Percentiles rank a stretch among this genome's conserved stretches.
Evolutionary conservation across 2,797 vertebrate species (phyloP).

Genomic region (Leuciscus waleckii): DNA sequence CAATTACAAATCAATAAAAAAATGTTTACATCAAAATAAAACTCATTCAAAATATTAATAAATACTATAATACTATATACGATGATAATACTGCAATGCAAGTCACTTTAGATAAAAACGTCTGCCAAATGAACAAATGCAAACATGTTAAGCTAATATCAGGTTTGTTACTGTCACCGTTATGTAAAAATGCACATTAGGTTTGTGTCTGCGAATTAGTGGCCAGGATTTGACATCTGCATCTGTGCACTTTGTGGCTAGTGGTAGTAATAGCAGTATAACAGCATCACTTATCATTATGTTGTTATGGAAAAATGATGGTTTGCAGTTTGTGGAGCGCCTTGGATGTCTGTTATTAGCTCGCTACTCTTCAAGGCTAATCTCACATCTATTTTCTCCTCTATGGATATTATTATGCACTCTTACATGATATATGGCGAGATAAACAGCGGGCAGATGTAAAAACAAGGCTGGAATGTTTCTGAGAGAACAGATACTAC

Average conservation of each 20-base stretch:
- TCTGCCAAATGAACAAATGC: not conserved
- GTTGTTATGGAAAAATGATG: not conserved
- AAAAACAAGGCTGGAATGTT: not conserved
- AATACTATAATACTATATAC: not conserved
- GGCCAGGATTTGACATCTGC: not conserved
- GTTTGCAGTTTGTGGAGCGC: not conserved
- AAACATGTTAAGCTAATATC: not conserved
- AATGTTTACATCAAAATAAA: not conserved
- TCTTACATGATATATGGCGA: slow-evolving; percentile 13
- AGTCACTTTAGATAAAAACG: not conserved
- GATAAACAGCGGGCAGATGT: slow-evolving; percentile 6
- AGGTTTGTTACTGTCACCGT: not conserved
- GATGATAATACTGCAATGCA: not conserved
- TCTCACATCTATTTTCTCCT: slow-evolving; percentile 39
- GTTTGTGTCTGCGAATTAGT: not conserved
- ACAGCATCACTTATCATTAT: not conserved
- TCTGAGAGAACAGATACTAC: slow-evolving; percentile 8
- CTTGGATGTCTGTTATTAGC: slow-evolving; percentile 25
- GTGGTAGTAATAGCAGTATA: not conserved
- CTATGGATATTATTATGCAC: slow-evolving; percentile 7
- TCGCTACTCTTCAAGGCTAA: slow-evolving; percentile 30
- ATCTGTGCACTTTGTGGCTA: not conserved
- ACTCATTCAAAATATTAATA: not conserved
- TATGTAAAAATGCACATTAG: not conserved
- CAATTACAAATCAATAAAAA: not conserved